Base-by-base conservation (phyloP, 2,113 vertebrate genomes). In the Eclectus roratus region DNA sequence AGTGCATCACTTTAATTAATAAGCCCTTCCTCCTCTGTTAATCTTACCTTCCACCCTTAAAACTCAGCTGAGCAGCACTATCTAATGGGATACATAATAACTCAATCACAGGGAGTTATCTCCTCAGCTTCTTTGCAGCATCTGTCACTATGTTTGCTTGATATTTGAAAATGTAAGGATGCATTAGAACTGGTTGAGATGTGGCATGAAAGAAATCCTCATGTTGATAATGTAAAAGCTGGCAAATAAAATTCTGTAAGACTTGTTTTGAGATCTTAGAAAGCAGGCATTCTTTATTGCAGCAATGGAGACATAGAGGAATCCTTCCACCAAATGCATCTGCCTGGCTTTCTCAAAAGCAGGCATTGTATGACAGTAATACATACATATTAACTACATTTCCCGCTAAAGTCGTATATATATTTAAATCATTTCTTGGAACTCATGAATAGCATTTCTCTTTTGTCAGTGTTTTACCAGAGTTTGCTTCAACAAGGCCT, bases 61-160 rank as follows among this genome's bases (percentile, higher is more conserved):
- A 74, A 96, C 73, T 90, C 91, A 56, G 61, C 49, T 94, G 88
- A 93, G 89, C 76, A 37, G 79, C 76, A 70, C 85, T 70, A 17
- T 72, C 73, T 79, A 65, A 65, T 85, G 49, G 70, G 89, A 93
- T 63, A 58, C 9, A 35, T 85, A 89, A 81, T 21, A 8, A 71
- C 29, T 76, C 69, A 13, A 33, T 80, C 56, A 46, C 31, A 43
- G 66, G 70, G 44, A 70, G 23, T 49, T 76, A 44, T 82, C 74
- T 90, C 79, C 79, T 82, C 1, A 2, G 65, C 41, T 85, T 79
- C 76, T 73, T 39, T 11, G 7, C 74, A 88, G 58, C 71, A 46
- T 31, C 88, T 91, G 63, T 78, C 74, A 29, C 86, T 37, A 17
- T 1, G 1, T 88, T 93, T 61, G 4, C 60, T 69, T 80, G 39